Base-by-base conservation (phyloP, 2,797 vertebrate genomes). In the Rhinoraja longicauda region DNA sequence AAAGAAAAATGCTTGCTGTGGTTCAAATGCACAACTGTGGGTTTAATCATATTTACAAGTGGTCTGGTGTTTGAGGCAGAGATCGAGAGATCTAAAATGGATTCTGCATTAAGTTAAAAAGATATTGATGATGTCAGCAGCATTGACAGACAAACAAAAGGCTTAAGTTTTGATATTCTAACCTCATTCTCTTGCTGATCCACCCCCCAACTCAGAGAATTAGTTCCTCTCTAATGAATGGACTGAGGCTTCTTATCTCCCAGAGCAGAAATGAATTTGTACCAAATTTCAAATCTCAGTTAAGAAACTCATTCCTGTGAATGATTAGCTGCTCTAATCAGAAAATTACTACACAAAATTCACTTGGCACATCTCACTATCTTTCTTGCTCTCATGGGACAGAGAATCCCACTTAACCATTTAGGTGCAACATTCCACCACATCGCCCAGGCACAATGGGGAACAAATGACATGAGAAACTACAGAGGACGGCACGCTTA, bases 281-380 rank as follows among this genome's bases (percentile, higher is more conserved):
- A 73, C 90, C 70, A 73, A 91, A 91, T 91, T 70, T 73, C 67
- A 91, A 91, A 73, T 91, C 90, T 91, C 90, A 91, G 67, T 15
- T 0, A 39, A 45, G 67, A 24, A 91, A 91, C 67, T 72, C 72
- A 12, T 73, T 91, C 24, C 90, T 36, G 21, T 73, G 53, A 91
- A 91, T 91, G 67, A 91, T 91, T 91, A 91, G 90, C 67, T 45
- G 9, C 70, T 91, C 15, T 70, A 72, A 91, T 91, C 90, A 72
- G 67, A 45, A 91, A 91, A 72, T 72, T 72, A 45, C 67, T 53
- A 24, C 39, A 39, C 36, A 39, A 17, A 91, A 70, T 91, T 72
- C 67, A 10, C 64, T 29, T 70, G 8, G 32, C n/a, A 36, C 62
- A n/a, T 70, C 86, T 70, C 53, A 26, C 81, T 82, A 82, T 82